Conservation (phyloP, 64 coral and sea anemone species). For the Catalaphyllia jardinei region DNA sequence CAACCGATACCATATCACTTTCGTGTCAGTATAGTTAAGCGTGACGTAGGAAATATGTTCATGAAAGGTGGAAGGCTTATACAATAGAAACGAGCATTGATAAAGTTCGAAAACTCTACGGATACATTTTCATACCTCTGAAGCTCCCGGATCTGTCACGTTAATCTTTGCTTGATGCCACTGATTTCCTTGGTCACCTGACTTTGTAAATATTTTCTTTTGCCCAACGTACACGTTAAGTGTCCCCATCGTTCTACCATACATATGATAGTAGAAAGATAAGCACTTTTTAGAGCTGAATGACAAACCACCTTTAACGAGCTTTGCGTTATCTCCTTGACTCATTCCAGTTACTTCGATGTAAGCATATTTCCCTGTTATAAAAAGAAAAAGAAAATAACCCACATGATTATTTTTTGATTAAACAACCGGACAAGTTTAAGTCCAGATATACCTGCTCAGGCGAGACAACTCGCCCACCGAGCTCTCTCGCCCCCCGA, state of each 20-base stretch:
- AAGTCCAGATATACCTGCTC: too few species aligned
- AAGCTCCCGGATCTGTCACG: neutral
- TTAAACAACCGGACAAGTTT: too few species aligned
- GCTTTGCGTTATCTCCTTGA: slow-evolving; percentile 12
- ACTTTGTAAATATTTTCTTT: neutral
- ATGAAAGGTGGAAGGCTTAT: too few species aligned
- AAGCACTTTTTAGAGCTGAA: slow-evolving; percentile 27
- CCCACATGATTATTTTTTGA: too few species aligned
- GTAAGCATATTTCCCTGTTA: slow-evolving; percentile 23
- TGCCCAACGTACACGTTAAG: slow-evolving; percentile 4
- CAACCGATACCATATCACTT: too few species aligned
- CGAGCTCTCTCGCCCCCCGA: too few species aligned
- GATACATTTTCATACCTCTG: neutral
- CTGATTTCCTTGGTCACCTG: slow-evolving; percentile 35
- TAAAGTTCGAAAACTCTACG: too few species aligned
- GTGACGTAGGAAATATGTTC: too few species aligned
- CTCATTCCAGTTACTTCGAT: slow-evolving; percentile 17
- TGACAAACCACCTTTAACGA: neutral
- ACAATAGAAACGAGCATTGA: too few species aligned
- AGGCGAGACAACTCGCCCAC: too few species aligned
- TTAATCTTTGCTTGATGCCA: slow-evolving; percentile 1
- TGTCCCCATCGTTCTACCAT: slow-evolving; percentile 8
- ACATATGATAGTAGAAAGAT: slow-evolving; percentile 42
- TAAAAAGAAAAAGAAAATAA: neutral
- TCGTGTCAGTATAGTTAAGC: too few species aligned